A percentile compares a stretch with the other conserved stretches of the same genome.
These are phyloP conservation scores for Perdita meconis DNA, from an alignment of 2,888 invertebrate genomes.

Conservation along the genomic window DNA sequence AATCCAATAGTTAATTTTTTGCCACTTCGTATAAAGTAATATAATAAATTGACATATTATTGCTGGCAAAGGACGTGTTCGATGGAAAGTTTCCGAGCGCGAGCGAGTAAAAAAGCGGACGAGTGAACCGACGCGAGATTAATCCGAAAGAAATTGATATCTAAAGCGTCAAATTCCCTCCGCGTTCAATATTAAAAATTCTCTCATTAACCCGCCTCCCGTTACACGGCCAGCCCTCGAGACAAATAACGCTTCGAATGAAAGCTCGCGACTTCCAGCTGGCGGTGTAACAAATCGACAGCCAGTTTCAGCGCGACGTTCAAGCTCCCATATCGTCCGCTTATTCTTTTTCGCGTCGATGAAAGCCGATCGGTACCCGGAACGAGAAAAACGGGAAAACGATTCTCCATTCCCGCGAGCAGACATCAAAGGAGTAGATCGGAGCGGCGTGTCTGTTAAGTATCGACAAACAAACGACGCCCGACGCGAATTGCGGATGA, in stretches of 20 bases:
- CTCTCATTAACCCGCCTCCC: too few relatives aligned
- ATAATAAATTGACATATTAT: too few relatives aligned
- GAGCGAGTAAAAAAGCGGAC: too few relatives aligned
- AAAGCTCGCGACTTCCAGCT: not conserved
- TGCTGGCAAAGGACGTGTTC: too few relatives aligned
- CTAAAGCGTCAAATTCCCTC: too few relatives aligned
- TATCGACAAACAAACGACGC: constrained; percentile 24
- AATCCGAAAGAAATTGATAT: too few relatives aligned
- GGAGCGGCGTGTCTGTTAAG: constrained; percentile 5
- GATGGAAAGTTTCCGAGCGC: too few relatives aligned
- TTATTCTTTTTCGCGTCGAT: not conserved
- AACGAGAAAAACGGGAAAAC: not conserved
- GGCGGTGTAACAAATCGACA: constrained; percentile 4
- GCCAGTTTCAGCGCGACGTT: constrained; percentile 5
- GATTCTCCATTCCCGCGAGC: not conserved
- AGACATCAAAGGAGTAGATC: not conserved
- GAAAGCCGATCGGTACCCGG: constrained; percentile 6
- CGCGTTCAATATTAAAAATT: too few relatives aligned
- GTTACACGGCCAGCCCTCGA: not conserved
- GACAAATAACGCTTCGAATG: not conserved
- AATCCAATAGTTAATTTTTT: too few relatives aligned
- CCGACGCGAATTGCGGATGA: constrained; percentile 41
- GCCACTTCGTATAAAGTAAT: too few relatives aligned
- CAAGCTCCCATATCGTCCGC: not conserved
- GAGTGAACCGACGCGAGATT: too few relatives aligned